A percentile compares a stretch with the other conserved stretches of the same genome.
Evolutionary conservation across 2,797 vertebrate species (phyloP).

Genomic region (Centropyge bicolor): DNA sequence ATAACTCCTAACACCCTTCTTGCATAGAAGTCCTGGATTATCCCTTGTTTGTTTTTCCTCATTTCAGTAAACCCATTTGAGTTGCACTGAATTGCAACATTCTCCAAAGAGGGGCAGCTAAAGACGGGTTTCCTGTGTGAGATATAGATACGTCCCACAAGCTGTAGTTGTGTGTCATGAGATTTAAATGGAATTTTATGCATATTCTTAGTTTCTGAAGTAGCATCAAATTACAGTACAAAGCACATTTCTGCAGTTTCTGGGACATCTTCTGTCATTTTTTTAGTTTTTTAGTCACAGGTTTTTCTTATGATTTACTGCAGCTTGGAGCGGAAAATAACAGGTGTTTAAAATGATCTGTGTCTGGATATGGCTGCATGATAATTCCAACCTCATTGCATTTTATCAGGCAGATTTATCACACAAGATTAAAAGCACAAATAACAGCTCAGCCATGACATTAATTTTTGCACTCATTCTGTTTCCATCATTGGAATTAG

Average conservation of each 20-base stretch:
- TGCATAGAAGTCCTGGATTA: conserved; percentile 27
- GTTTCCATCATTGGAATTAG: background rate
- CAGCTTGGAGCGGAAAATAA: background rate
- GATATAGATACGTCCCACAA: conserved; percentile 16
- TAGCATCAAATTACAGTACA: background rate
- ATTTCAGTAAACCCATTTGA: conserved; percentile 29
- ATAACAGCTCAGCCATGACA: conserved; percentile 15
- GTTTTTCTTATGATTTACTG: background rate
- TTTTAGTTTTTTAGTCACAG: background rate
- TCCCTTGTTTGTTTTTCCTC: conserved; percentile 36
- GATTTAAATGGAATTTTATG: conserved; percentile 10
- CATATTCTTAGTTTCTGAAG: background rate
- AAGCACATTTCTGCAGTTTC: too few relatives aligned
- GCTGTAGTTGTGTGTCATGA: background rate
- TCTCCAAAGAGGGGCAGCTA: conserved; percentile 21
- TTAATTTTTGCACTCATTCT: background rate
- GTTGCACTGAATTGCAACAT: conserved; percentile 46
- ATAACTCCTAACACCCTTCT: conserved; percentile 6
- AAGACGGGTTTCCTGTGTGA: conserved; percentile 3
- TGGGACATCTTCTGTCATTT: background rate
- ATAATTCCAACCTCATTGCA: background rate
- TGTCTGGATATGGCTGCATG: background rate
- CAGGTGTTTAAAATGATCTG: background rate
- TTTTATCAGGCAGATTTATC: conserved; percentile 20
- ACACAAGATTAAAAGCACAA: conserved; percentile 16